phyloP scores from a whole-genome alignment of 2,113 vertebrate species.

The Amazona vittata region DNA sequence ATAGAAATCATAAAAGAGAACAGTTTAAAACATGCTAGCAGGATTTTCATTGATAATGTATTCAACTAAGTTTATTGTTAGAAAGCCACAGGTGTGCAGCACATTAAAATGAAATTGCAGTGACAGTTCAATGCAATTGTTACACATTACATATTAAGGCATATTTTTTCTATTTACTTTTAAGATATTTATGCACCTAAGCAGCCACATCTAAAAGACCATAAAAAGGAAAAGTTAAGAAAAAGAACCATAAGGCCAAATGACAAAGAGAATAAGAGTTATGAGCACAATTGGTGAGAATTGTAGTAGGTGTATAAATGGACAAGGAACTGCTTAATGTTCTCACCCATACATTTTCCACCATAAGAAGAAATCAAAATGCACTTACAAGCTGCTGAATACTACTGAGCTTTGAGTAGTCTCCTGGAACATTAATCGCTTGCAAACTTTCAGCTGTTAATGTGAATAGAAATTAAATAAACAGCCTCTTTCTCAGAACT shows the following conservation, averaged over 20 bases:
- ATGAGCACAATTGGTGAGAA: background rate
- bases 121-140: background rate
- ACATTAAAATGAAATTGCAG: conserved; percentile 1
- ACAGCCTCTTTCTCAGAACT: background rate
- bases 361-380: conserved; percentile 34
- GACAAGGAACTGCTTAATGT: background rate
- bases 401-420: conserved; percentile 25
- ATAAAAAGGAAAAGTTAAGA: background rate
- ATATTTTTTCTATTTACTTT: conserved; percentile 33
- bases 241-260: background rate
- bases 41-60: conserved; percentile 30
- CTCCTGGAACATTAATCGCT: conserved; percentile 13
- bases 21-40: conserved; percentile 4
- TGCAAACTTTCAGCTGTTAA: background rate
- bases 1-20: conserved; percentile 9
- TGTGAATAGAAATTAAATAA: conserved; percentile 26
- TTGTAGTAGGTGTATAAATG: background rate
- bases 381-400: background rate
- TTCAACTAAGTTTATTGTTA: conserved; percentile 56
- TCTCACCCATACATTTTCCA: conserved; percentile 8
- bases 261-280: conserved; percentile 5
- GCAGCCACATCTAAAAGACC: background rate
- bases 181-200: background rate
- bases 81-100: conserved; percentile 33
- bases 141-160: background rate